Evolutionary conservation across 2,888 invertebrate species (phyloP).

Genomic region (Acronicta aceris): DNA sequence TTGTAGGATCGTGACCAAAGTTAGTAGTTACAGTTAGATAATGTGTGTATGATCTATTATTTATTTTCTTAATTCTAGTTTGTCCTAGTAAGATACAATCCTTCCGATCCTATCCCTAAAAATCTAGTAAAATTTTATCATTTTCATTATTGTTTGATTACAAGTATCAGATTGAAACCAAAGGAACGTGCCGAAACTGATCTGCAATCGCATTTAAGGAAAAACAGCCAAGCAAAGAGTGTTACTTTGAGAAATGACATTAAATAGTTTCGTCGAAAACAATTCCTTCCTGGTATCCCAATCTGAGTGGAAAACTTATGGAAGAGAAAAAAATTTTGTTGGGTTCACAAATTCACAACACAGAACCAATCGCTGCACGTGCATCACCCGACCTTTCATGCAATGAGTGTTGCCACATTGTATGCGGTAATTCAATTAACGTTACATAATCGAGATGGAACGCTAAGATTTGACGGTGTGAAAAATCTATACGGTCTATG

Average conservation of each 20-base stretch:
- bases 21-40: no score
- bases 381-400: constrained; percentile 43
- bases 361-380: constrained; percentile 40
- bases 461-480: constrained; percentile 39
- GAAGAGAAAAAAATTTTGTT: constrained; percentile 1
- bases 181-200: background rate
- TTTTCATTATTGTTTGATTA: background rate
- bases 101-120: background rate
- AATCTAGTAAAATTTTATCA: background rate
- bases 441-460: constrained; percentile 45
- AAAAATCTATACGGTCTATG: background rate
- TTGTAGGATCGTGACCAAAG: no score
- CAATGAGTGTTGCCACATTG: constrained; percentile 29
- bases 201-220: no score
- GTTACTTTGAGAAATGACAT: no score
- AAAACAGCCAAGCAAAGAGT: no score
- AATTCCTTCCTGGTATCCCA: no score
- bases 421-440: constrained; percentile 41
- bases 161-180: background rate
- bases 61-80: no score
- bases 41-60: no score
- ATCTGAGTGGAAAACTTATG: background rate
- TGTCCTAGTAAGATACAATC: no score
- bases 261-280: no score
- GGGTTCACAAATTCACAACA: constrained; percentile 2